Evolutionary conservation across 2,888 invertebrate species (phyloP).

Genomic region (Electrophaes corylata): DNA sequence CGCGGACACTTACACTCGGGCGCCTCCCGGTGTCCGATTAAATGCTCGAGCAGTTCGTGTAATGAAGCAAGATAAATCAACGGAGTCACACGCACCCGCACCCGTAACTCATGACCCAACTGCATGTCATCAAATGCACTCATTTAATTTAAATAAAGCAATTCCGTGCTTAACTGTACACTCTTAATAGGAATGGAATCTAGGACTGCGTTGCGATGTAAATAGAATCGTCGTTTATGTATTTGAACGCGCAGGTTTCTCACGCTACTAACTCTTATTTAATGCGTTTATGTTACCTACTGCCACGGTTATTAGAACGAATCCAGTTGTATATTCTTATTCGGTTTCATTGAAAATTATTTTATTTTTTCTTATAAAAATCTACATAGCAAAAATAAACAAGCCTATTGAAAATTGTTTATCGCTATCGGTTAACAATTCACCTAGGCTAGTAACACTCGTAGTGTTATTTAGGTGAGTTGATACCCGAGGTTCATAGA

Average conservation of each 20-base stretch:
- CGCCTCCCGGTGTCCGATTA: constrained; percentile 63
- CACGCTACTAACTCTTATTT: constrained; percentile 32
- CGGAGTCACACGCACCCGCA: constrained; percentile 67
- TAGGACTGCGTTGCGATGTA: constrained; percentile 38
- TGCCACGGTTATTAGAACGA: constrained; percentile 7
- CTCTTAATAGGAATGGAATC: constrained; percentile 37
- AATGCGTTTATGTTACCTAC: constrained; percentile 18
- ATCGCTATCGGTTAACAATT: too few relatives aligned
- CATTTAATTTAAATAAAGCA: constrained; percentile 46
- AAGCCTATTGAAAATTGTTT: too few relatives aligned
- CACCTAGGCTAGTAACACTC: too few relatives aligned
- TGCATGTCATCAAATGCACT: constrained; percentile 40
- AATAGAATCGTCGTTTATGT: constrained; percentile 41
- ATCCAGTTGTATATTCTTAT: not conserved
- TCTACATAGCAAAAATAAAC: too few relatives aligned
- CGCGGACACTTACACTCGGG: constrained; percentile 55
- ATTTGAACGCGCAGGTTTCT: constrained; percentile 37
- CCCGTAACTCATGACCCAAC: constrained; percentile 58
- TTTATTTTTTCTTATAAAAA: not conserved
- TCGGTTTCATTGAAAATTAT: not conserved
- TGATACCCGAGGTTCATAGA: too few relatives aligned
- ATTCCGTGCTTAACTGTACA: constrained; percentile 40
- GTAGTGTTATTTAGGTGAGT: too few relatives aligned
- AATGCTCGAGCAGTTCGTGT: constrained; percentile 65
- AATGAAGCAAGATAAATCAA: constrained; percentile 78